A percentile compares a stretch with the other conserved stretches of the same genome.
phyloP scores from a whole-genome alignment of 2,797 vertebrate genomes.

The Trichosurus vulpecula region DNA sequence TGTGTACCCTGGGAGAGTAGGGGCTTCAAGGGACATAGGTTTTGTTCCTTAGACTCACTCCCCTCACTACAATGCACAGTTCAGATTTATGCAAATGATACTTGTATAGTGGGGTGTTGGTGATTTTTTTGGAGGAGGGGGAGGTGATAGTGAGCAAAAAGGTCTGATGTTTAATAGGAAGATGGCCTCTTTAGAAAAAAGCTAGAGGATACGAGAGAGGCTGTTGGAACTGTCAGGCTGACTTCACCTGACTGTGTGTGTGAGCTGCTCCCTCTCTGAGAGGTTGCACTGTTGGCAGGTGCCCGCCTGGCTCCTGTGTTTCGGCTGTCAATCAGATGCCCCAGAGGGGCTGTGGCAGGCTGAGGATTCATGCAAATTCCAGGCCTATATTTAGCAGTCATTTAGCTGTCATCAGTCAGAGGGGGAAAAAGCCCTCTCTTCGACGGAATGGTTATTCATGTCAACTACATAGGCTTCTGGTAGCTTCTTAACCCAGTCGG shows the following conservation, averaged over 20 bases:
- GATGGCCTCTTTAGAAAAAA: not conserved
- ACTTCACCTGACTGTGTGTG: slow-evolving; percentile 48
- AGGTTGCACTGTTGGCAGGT: slow-evolving; percentile 80
- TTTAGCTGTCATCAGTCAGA: slow-evolving; percentile 88
- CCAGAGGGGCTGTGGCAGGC: slow-evolving; percentile 81
- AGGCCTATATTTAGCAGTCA: slow-evolving; percentile 87
- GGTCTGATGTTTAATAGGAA: not conserved
- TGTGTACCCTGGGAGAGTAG: not conserved
- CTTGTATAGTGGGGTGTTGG: not conserved
- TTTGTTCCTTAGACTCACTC: not conserved
- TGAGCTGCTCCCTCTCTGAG: slow-evolving; percentile 65
- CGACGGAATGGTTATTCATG: slow-evolving; percentile 84
- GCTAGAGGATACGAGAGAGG: slow-evolving; percentile 42
- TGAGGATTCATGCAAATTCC: slow-evolving; percentile 87
- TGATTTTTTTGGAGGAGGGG: not conserved
- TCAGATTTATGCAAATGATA: not conserved
- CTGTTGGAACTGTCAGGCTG: slow-evolving; percentile 36
- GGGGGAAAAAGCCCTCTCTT: slow-evolving; percentile 82
- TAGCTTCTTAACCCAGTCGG: slow-evolving; percentile 81
- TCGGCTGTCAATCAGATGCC: slow-evolving; percentile 84
- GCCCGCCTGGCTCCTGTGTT: slow-evolving; percentile 82
- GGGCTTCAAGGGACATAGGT: not conserved
- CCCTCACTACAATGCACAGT: not conserved
- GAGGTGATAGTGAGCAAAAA: not conserved
- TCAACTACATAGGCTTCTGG: slow-evolving; percentile 84